Percentiles rank a stretch among this genome's conserved stretches.
Conservation (phyloP, 2,113 vertebrate species). For the Phainopepla nitens region DNA sequence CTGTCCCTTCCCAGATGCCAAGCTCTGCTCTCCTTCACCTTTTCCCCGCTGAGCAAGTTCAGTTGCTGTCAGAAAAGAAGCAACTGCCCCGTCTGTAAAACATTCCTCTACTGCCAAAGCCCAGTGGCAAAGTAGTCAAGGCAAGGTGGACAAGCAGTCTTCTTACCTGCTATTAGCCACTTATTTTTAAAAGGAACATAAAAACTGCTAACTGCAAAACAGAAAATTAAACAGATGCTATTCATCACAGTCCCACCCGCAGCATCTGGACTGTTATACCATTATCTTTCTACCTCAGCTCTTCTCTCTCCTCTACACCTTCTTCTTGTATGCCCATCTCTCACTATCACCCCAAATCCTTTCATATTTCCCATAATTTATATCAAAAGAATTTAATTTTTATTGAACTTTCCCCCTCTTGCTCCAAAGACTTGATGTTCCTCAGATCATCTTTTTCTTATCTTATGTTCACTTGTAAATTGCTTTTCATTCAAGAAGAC, state of each 20-base stretch:
- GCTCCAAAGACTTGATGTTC: background rate
- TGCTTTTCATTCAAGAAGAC: background rate
- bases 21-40: background rate
- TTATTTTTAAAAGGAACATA: background rate
- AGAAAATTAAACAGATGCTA: conserved; percentile 13
- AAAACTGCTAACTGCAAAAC: background rate
- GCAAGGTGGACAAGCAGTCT: background rate
- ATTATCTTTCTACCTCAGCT: background rate
- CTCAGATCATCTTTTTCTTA: background rate
- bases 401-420: background rate
- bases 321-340: background rate
- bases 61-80: background rate
- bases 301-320: background rate
- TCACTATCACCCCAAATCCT: background rate
- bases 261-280: background rate
- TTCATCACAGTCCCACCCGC: background rate
- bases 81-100: background rate
- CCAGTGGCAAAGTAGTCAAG: background rate
- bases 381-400: background rate
- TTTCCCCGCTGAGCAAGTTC: background rate
- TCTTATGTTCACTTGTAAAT: background rate
- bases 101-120: background rate
- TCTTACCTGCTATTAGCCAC: background rate
- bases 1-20: background rate
- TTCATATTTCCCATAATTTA: background rate